Conservation (phyloP, 2,888 invertebrate species). For the Serrognathus titanus region DNA sequence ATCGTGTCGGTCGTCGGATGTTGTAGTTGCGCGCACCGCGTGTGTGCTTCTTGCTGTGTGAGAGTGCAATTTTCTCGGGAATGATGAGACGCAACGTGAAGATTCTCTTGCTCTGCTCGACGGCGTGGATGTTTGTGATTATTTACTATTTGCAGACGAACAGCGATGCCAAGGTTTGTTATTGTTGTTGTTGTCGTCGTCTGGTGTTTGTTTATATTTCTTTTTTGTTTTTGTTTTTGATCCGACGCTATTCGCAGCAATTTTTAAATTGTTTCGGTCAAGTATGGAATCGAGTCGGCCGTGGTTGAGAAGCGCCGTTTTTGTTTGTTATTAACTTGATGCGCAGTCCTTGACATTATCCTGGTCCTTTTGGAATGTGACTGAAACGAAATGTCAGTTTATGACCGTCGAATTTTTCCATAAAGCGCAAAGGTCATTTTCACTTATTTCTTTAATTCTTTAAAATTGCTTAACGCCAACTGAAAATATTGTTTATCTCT, state of each 20-base stretch:
- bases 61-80: background rate
- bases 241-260: too few species aligned
- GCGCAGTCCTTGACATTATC: conserved; percentile 1
- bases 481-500: too few species aligned
- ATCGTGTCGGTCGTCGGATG: conserved; percentile 19
- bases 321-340: background rate
- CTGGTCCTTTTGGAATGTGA: background rate
- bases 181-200: background rate
- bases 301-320: background rate
- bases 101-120: conserved; percentile 57
- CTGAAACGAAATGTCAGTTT: too few species aligned
- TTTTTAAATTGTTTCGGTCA: too few species aligned
- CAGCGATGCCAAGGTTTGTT: conserved; percentile 54
- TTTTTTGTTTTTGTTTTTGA: too few species aligned
- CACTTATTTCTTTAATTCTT: too few species aligned
- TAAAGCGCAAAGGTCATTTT: too few species aligned
- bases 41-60: background rate
- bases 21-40: background rate
- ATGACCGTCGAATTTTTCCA: too few species aligned
- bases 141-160: conserved; percentile 61
- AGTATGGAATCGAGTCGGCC: background rate
- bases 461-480: too few species aligned
- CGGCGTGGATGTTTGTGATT: conserved; percentile 63
- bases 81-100: conserved; percentile 61
- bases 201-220: too few species aligned